phyloP scores from a whole-genome alignment of 2,797 vertebrate genomes.

The Sebastolobus altivelis region DNA sequence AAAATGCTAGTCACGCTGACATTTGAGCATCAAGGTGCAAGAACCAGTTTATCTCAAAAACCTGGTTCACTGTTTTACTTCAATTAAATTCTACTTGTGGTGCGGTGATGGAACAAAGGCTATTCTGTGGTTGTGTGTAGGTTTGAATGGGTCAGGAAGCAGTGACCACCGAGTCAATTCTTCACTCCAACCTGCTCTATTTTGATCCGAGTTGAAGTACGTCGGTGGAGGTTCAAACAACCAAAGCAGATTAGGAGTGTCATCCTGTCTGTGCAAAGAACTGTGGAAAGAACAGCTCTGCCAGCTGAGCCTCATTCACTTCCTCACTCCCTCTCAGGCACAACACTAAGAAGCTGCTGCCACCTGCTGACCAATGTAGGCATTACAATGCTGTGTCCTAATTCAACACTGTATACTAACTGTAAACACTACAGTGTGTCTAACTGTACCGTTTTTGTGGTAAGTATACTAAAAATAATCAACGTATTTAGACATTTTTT shows the following conservation, averaged over 20 bases:
- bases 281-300: constrained; percentile 12
- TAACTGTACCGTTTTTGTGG: neutral
- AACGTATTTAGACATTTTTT: neutral
- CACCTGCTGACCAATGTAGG: constrained; percentile 54
- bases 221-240: constrained; percentile 42
- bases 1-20: neutral
- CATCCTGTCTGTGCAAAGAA: constrained; percentile 5
- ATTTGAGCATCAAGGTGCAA: neutral
- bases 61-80: neutral
- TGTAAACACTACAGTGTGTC: neutral
- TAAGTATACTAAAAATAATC: neutral
- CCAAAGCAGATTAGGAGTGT: constrained; percentile 64
- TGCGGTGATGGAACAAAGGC: neutral
- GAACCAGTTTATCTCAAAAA: neutral
- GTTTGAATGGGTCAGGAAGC: neutral
- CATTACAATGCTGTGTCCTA: constrained; percentile 3
- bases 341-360: constrained; percentile 55
- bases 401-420: neutral
- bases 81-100: neutral
- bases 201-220: constrained; percentile 56
- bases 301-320: neutral
- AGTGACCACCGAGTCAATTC: neutral
- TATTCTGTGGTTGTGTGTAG: neutral
- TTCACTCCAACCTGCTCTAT: constrained; percentile 34
- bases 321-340: neutral